Percentiles rank a stretch among this genome's conserved stretches.
phyloP scores from a whole-genome alignment of 2,888 invertebrate species.

The Epicampocera succincta region DNA sequence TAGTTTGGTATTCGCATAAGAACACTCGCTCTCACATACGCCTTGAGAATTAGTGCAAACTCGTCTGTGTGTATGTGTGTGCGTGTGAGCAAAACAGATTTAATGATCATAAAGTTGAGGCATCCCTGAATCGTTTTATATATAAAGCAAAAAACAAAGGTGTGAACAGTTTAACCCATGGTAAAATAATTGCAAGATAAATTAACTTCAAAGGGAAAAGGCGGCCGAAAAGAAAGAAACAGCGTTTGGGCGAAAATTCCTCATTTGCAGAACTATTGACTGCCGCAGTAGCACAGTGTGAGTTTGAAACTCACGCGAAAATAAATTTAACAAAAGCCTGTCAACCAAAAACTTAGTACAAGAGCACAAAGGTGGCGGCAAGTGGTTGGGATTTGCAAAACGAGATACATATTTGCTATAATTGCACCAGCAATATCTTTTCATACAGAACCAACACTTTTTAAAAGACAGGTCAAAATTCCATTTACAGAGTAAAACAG shows the following conservation, averaged over 20 bases:
- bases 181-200: slow-evolving; percentile 42
- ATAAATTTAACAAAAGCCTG: no score
- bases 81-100: slow-evolving; percentile 19
- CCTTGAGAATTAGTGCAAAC: no score
- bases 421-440: no score
- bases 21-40: not conserved
- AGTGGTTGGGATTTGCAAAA: no score
- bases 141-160: slow-evolving; percentile 43
- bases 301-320: no score
- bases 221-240: not conserved
- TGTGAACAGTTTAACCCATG: slow-evolving; percentile 64
- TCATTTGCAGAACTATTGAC: not conserved
- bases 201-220: slow-evolving; percentile 40
- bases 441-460: no score
- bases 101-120: slow-evolving; percentile 63
- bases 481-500: no score
- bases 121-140: slow-evolving; percentile 4
- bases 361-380: no score
- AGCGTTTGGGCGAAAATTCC: not conserved
- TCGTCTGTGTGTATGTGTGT: not conserved
- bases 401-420: no score
- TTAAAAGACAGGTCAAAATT: no score
- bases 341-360: no score
- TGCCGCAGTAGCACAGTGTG: no score
- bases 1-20: slow-evolving; percentile 45